Conservation (phyloP, 2,888 invertebrate genomes). For the Caenorhabditis becei region DNA sequence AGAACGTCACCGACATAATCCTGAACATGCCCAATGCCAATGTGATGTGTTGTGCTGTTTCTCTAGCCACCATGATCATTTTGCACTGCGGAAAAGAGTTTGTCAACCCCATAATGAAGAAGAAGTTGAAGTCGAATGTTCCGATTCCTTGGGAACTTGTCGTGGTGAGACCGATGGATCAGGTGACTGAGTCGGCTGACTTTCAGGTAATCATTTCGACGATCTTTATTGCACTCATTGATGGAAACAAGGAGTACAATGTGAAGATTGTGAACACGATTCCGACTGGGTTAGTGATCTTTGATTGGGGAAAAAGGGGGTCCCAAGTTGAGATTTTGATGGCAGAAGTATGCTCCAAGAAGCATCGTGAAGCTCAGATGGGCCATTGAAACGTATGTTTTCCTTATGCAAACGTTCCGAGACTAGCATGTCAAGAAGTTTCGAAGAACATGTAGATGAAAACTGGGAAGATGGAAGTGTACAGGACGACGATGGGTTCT, state of each 20-base stretch:
- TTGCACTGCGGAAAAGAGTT: slow-evolving; percentile 82
- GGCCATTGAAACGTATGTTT: no score
- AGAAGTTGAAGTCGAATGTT: slow-evolving; percentile 77
- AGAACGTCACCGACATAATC: slow-evolving; percentile 83
- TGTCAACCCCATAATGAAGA: slow-evolving; percentile 83
- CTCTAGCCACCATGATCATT: slow-evolving; percentile 77
- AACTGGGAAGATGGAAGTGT: slow-evolving; percentile 94
- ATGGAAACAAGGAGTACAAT: slow-evolving; percentile 34
- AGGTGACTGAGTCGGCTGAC: neutral
- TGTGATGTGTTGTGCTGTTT: slow-evolving; percentile 85
- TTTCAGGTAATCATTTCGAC: slow-evolving; percentile 50
- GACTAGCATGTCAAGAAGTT: slow-evolving; percentile 88
- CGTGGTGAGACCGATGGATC: slow-evolving; percentile 66
- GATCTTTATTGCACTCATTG: slow-evolving; percentile 33
- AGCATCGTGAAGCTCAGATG: no score
- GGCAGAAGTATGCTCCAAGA: no score
- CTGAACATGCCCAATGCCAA: slow-evolving; percentile 86
- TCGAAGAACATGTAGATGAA: slow-evolving; percentile 91
- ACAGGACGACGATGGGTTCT: slow-evolving; percentile 84
- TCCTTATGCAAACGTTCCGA: slow-evolving; percentile 86
- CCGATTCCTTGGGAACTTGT: slow-evolving; percentile 82
- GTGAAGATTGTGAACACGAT: slow-evolving; percentile 73
- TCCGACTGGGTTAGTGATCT: slow-evolving; percentile 81
- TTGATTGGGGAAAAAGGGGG: no score
- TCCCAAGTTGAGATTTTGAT: no score